A percentile compares a stretch with the other conserved stretches of the same genome.
These are phyloP conservation scores for Gandaritis pyraliata DNA, from an alignment of 2,888 invertebrate genomes.

Conservation along the genomic window DNA sequence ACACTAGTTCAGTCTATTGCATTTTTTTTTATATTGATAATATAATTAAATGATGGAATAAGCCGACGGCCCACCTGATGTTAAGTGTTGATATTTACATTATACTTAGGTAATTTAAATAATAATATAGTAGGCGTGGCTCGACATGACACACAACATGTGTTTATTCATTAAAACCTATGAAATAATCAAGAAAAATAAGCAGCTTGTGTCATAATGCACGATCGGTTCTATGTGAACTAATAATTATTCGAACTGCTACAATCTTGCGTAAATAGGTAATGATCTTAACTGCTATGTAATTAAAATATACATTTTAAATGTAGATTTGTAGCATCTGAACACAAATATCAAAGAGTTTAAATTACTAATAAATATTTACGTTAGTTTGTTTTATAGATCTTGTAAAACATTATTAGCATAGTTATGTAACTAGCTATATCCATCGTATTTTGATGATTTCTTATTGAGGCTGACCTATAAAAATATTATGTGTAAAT, in stretches of 20 bases:
- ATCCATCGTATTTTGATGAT: constrained; percentile 8
- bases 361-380: not conserved
- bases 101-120: too few species aligned
- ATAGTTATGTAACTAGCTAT: constrained; percentile 28
- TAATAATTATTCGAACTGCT: not conserved
- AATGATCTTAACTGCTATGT: not conserved
- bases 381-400: constrained; percentile 35
- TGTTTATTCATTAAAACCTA: too few species aligned
- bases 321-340: not conserved
- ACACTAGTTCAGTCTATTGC: too few species aligned
- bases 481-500: constrained; percentile 18
- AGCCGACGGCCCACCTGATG: too few species aligned
- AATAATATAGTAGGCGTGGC: too few species aligned
- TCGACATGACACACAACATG: too few species aligned
- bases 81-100: too few species aligned
- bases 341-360: not conserved
- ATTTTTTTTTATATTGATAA: too few species aligned
- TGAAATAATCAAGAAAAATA: too few species aligned
- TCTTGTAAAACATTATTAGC: constrained; percentile 28
- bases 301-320: constrained; percentile 4
- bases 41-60: too few species aligned
- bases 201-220: not conserved
- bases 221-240: not conserved
- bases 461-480: constrained; percentile 25
- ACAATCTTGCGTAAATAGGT: constrained; percentile 9